phyloP scores from a whole-genome alignment of 2,113 vertebrate species.

The Willisornis vidua region DNA sequence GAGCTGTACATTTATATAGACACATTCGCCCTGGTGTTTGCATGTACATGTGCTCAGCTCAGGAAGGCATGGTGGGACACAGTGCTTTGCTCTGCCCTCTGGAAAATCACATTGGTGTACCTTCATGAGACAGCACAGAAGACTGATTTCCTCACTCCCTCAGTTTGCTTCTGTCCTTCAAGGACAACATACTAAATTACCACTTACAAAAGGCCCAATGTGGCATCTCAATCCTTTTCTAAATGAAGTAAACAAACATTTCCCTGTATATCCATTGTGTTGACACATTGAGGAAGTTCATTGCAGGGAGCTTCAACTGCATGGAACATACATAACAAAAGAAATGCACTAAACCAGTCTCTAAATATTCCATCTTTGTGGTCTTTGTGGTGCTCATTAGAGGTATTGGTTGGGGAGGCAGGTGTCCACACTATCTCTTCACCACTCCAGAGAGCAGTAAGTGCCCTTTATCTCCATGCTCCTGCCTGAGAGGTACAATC shows the following conservation, averaged over 20 bases:
- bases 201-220: neutral
- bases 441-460: neutral
- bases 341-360: neutral
- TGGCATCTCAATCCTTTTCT: neutral
- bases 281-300: neutral
- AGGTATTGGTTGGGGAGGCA: neutral
- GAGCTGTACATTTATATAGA: neutral
- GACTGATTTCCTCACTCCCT: neutral
- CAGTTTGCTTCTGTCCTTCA: neutral
- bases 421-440: neutral
- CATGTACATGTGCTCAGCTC: neutral
- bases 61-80: neutral
- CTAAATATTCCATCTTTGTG: neutral
- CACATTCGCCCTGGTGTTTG: rapidly evolving
- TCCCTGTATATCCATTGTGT: rapidly evolving
- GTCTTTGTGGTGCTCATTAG: rapidly evolving
- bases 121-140: neutral
- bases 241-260: neutral
- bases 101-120: neutral
- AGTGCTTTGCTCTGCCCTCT: neutral
- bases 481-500: neutral
- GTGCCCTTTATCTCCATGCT: neutral
- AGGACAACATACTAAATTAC: rapidly evolving
- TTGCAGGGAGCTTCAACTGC: neutral
- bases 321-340: neutral